phyloP scores from a whole-genome alignment of 1,140 invertebrate genomes.

The Delia radicum region DNA sequence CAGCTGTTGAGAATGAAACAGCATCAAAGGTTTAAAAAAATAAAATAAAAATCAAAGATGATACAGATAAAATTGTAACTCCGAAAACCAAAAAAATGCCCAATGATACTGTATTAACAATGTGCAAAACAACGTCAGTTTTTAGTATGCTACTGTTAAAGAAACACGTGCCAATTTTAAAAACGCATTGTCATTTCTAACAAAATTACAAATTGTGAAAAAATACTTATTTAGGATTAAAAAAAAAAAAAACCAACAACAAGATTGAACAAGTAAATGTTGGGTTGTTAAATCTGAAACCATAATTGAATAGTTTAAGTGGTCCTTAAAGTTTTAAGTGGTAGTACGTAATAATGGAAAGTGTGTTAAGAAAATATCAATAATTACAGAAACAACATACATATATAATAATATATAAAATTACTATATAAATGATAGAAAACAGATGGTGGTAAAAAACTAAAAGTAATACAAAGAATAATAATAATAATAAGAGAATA shows the following conservation, averaged over 20 bases:
- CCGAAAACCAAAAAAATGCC: background rate
- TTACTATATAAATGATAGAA: constrained; percentile 1
- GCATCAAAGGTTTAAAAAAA: background rate
- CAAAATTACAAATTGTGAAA: too few species aligned
- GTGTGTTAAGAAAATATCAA: too few species aligned
- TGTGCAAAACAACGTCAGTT: background rate
- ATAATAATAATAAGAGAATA: background rate
- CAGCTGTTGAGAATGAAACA: background rate
- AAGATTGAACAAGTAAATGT: background rate
- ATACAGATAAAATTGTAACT: background rate
- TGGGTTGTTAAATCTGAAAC: background rate
- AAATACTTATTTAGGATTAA: too few species aligned
- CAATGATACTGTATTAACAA: background rate
- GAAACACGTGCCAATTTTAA: background rate
- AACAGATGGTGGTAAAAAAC: background rate
- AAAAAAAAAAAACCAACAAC: background rate
- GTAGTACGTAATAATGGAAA: background rate
- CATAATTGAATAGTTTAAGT: background rate
- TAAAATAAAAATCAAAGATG: constrained; percentile 7
- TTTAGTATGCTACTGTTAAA: background rate
- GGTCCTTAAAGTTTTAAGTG: background rate
- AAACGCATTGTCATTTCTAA: background rate
- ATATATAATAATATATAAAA: background rate
- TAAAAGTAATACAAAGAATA: background rate
- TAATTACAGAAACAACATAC: too few species aligned